A percentile compares a stretch with the other conserved stretches of the same genome.
Evolutionary conservation across 2,888 invertebrate genomes (phyloP).

Genomic region (Leistus spinibarbis): DNA sequence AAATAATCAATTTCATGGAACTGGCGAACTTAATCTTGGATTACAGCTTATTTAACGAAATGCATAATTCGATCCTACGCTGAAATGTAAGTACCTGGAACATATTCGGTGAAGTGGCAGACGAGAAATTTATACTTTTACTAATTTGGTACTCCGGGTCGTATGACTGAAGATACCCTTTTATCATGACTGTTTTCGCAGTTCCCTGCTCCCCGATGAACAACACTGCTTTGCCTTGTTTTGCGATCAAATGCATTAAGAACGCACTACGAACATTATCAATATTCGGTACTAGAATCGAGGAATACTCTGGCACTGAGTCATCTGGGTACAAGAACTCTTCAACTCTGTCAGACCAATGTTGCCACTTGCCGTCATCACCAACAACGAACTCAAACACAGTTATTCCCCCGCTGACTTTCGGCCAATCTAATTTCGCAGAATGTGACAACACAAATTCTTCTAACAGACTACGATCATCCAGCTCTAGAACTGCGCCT

Average conservation of each 20-base stretch:
- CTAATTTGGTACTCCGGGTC: conserved; percentile 79
- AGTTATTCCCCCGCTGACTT: conserved; percentile 69
- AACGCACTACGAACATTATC: conserved; percentile 88
- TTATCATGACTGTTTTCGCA: conserved; percentile 91
- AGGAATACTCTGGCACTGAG: conserved; percentile 75
- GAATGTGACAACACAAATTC: conserved; percentile 70
- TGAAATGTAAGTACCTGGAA: conserved; percentile 67
- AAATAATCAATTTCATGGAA: too few species aligned
- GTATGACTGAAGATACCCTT: conserved; percentile 76
- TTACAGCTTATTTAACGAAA: too few species aligned
- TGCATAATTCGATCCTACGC: not conserved
- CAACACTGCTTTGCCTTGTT: conserved; percentile 80
- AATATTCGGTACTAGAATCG: conserved; percentile 86
- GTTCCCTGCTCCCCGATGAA: conserved; percentile 90
- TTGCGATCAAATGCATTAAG: conserved; percentile 79
- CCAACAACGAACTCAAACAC: conserved; percentile 84
- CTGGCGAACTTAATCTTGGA: not conserved
- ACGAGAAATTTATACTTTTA: conserved; percentile 88
- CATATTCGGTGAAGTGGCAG: conserved; percentile 90
- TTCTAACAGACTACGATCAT: conserved; percentile 73
- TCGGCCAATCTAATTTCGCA: conserved; percentile 77
- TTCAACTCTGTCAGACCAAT: conserved; percentile 79
- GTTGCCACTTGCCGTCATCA: conserved; percentile 76
- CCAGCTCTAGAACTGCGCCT: conserved; percentile 80
- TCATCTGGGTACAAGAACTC: conserved; percentile 76